Conservation (phyloP, 2,113 vertebrate species). For the Phaetusa simplex region DNA sequence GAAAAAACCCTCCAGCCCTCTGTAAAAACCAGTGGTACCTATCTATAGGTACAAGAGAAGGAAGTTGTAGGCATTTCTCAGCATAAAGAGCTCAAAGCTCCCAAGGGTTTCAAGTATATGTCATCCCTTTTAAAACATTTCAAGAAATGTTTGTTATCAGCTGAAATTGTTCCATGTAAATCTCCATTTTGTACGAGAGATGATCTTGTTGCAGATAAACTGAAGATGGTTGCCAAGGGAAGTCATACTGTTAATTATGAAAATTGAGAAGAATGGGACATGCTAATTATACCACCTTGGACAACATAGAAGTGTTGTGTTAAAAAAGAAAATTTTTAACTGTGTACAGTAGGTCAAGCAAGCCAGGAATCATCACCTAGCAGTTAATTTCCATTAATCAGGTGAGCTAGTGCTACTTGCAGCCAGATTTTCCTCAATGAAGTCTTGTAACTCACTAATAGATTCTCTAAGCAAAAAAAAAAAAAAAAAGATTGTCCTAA, state of each 20-base stretch:
- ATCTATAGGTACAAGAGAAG: neutral
- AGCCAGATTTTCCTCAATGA: neutral
- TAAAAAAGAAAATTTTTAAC: neutral
- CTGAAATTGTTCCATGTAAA: neutral
- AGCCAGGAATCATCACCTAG: neutral
- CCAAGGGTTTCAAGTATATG: neutral
- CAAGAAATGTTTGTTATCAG: neutral
- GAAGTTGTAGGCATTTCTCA: neutral
- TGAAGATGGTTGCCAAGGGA: neutral
- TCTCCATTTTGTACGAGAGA: neutral
- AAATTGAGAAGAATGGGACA: neutral
- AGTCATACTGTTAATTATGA: neutral
- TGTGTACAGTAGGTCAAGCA: neutral
- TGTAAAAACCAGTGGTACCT: neutral
- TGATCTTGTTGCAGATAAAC: neutral
- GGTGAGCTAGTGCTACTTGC: neutral
- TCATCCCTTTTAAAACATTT: neutral
- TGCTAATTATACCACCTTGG: neutral
- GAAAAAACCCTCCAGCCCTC: neutral
- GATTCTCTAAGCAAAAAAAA: neutral
- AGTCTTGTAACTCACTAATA: neutral
- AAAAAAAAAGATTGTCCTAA: neutral
- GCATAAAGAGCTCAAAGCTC: neutral
- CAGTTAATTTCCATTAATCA: neutral
- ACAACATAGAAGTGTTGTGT: neutral